Percentiles rank a stretch among this genome's conserved stretches.
phyloP scores from a whole-genome alignment of 2,797 vertebrate species.

The Iguana delicatissima region DNA sequence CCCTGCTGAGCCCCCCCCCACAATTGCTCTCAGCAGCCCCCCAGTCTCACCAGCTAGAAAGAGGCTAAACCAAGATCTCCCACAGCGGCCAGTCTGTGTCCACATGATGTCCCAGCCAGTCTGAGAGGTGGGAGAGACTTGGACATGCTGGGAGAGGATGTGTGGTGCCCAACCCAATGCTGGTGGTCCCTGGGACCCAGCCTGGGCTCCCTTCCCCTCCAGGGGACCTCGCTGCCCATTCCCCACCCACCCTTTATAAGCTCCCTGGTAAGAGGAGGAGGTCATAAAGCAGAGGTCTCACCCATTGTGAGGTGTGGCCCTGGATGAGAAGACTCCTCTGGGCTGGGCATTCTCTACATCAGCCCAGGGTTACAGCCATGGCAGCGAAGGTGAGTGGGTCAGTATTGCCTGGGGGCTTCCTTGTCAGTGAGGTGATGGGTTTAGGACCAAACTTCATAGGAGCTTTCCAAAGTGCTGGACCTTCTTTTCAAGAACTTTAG shows the following conservation, averaged over 20 bases:
- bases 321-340: not conserved
- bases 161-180: not conserved
- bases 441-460: not conserved
- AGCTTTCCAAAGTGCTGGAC: not conserved
- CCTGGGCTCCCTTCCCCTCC: too few species aligned
- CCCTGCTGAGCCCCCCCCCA: not conserved
- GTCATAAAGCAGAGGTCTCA: not conserved
- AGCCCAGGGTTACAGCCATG: not conserved
- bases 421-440: not conserved
- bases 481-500: not conserved
- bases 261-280: not conserved
- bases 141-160: conserved; percentile 1
- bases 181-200: too few species aligned
- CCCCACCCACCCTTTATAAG: not conserved
- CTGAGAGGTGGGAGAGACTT: not conserved
- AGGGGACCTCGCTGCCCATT: too few species aligned
- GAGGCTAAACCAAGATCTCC: not conserved
- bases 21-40: not conserved
- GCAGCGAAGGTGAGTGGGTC: too few species aligned
- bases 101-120: not conserved
- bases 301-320: not conserved
- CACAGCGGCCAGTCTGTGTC: too few species aligned
- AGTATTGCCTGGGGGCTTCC: not conserved
- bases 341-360: not conserved
- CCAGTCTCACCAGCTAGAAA: not conserved